Evolutionary conservation across 2,797 vertebrate genomes (phyloP), one percentile per base, ranked within the genome.

Genomic region (Tragelaphus oryx): DNA sequence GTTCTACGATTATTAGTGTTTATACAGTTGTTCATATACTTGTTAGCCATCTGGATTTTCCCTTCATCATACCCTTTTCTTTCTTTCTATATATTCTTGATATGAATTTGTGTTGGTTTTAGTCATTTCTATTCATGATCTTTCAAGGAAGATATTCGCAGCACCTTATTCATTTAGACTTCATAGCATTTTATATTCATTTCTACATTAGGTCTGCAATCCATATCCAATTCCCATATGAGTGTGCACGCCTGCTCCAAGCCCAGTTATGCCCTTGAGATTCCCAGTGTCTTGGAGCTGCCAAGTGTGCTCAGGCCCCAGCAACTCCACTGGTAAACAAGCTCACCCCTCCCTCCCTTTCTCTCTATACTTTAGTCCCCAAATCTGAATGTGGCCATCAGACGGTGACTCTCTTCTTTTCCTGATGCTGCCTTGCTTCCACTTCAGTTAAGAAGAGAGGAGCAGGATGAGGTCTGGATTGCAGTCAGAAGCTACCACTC

Each of bases 31-130:
- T 76, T 89, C 62, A 78, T 52, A 24, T 33, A 37, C 52, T 85
- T 71, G 16, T 93, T 89, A 82, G 65, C 10, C 57, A 78, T 78
- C 91, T 90, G 79, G 41, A 28, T 55, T 92, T 96, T 84, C 46
- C n/a, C 37, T n/a, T 92, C 60, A 62, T 81, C 37, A 46, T 48
- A 76, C 14, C 6, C 44, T 85, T 94, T 95, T 44, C 30, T 37
- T 8, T 57, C 8, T 41, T 89, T 37, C 26, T 89, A 11, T 71
- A 16, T 33, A 50, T 50, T 30, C 48, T 87, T 87, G n/a, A 71
- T 55, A 82, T 81, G 55, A 46, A 90, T 62, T 92, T 20, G 12
- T 26, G 4, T 82, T 88, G 26, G 11, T 85, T 95, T 80, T 85
- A 80, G 60, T 90, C 54, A 81, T 11, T 87, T 92, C 4, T 50